phyloP scores from a whole-genome alignment of 2,888 invertebrate species.

The Oscheius myriophilus region DNA sequence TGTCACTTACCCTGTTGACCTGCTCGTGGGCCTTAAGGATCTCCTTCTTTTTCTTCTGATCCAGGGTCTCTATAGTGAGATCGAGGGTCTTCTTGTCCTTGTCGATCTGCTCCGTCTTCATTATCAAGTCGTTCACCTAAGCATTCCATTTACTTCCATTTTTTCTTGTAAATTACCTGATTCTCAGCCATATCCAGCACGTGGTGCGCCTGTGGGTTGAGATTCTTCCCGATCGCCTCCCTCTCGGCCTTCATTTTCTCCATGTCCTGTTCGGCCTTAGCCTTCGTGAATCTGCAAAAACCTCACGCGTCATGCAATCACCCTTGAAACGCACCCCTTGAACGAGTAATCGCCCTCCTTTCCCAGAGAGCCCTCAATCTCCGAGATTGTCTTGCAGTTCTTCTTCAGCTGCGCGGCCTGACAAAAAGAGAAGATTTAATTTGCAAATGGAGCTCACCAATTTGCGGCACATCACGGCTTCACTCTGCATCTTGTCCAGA shows the following conservation, averaged over 20 bases:
- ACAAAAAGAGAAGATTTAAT: not conserved
- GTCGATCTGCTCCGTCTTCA: constrained; percentile 80
- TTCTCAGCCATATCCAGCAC: constrained; percentile 45
- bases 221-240: constrained; percentile 81
- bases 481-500: constrained; percentile 71
- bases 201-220: constrained; percentile 38
- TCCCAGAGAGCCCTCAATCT: constrained; percentile 19
- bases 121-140: constrained; percentile 79
- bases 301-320: not conserved
- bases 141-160: not conserved
- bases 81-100: constrained; percentile 81
- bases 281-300: constrained; percentile 31
- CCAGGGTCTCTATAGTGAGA: constrained; percentile 85
- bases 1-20: constrained; percentile 80
- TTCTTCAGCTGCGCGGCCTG: constrained; percentile 15
- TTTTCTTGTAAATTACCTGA: constrained; percentile 29
- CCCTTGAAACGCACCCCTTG: constrained; percentile 73
- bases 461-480: constrained; percentile 5
- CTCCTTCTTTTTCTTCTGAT: constrained; percentile 87
- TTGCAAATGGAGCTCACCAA: not conserved
- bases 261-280: constrained; percentile 29
- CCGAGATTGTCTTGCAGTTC: constrained; percentile 21
- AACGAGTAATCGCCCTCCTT: constrained; percentile 25
- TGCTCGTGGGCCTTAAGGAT: constrained; percentile 83
- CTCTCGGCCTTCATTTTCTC: constrained; percentile 78